Percentiles rank a stretch among this genome's conserved stretches.
These are phyloP conservation scores for Steinernema scapterisci DNA, from an alignment of 2,888 invertebrate species.

Conservation along the genomic window DNA sequence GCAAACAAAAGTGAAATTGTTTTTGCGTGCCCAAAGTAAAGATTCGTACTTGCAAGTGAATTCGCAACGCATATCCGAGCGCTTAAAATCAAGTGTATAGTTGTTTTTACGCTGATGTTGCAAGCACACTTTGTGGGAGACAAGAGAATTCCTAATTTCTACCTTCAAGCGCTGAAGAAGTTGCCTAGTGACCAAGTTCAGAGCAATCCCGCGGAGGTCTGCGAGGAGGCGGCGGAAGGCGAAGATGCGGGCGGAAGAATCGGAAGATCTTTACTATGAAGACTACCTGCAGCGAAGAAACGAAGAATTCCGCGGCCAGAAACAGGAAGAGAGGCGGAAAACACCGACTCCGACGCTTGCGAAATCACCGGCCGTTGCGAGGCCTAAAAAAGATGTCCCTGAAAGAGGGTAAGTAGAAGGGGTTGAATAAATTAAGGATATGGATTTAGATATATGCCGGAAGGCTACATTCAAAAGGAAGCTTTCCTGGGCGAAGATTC, in stretches of 20 bases:
- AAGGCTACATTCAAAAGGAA: slow-evolving; percentile 6
- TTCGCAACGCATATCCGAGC: too few species aligned
- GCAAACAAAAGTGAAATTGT: neutral
- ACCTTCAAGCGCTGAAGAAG: too few species aligned
- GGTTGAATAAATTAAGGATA: neutral
- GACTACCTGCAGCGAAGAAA: slow-evolving; percentile 19
- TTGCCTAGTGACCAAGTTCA: too few species aligned
- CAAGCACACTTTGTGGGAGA: too few species aligned
- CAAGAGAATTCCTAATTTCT: too few species aligned
- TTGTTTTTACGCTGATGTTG: too few species aligned
- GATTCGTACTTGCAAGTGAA: too few species aligned
- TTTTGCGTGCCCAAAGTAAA: neutral
- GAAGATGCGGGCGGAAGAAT: too few species aligned
- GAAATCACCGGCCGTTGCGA: neutral
- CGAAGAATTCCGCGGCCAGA: neutral
- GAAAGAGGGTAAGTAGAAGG: neutral
- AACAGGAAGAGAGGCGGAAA: neutral
- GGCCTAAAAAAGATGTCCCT: neutral
- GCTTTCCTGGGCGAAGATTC: slow-evolving; percentile 51
- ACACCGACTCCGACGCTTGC: neutral
- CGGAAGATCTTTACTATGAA: slow-evolving; percentile 18
- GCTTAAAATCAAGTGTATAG: too few species aligned
- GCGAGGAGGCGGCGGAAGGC: too few species aligned
- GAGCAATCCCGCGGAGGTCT: too few species aligned
- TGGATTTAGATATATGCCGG: neutral